Evolutionary conservation across 2,888 invertebrate species (phyloP).

Genomic region (Zele albiditarsus): DNA sequence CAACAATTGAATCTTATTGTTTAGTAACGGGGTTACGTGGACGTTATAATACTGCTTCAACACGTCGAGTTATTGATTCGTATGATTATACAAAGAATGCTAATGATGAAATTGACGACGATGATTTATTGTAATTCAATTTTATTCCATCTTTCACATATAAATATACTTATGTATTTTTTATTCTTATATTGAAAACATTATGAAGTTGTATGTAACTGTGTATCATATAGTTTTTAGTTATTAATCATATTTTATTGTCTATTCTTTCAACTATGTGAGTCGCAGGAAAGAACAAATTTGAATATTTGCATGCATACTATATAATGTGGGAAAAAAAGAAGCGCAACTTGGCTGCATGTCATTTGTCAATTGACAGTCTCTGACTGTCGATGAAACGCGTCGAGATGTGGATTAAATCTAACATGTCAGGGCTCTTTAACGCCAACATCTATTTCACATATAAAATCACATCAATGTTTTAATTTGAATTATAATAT

Average conservation of each 20-base stretch:
- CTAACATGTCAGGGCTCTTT: constrained; percentile 60
- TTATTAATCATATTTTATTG: too few species aligned
- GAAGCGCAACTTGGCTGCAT: background rate
- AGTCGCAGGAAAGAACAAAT: too few species aligned
- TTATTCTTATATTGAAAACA: too few species aligned
- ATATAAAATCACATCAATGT: constrained; percentile 39
- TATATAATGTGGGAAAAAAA: background rate
- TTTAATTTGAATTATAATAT: background rate
- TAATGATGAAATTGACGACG: background rate
- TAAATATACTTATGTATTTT: too few species aligned
- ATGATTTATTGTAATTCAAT: background rate
- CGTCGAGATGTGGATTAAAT: constrained; percentile 66
- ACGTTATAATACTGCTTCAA: background rate
- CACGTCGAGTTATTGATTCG: background rate
- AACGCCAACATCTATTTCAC: constrained; percentile 61
- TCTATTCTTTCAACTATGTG: too few species aligned
- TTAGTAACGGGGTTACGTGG: background rate
- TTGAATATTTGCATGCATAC: too few species aligned
- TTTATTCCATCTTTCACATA: too few species aligned
- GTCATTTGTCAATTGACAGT: constrained; percentile 64
- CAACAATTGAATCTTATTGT: constrained; percentile 3
- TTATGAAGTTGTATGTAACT: too few species aligned
- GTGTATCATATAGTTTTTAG: too few species aligned
- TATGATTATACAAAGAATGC: background rate
- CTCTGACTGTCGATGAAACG: constrained; percentile 58